Base-by-base conservation (phyloP, 1,140 invertebrate genomes). In the Drosophila pruinosa region DNA sequence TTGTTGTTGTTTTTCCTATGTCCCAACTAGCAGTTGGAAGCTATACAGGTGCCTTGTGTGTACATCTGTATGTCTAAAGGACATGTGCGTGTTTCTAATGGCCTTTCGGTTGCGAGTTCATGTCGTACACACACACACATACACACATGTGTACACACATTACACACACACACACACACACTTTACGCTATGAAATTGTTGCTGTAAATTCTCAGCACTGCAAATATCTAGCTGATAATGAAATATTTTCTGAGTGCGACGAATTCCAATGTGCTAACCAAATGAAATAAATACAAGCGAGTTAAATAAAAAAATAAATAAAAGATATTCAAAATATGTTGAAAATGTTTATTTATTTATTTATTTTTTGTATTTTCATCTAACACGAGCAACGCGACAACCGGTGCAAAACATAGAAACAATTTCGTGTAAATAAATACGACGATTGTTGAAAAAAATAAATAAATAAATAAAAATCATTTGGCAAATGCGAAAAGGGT, bases 251-350 rank as follows among this genome's bases (percentile, higher is more conserved):
- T 17, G 8, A 22, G 41, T 14, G 24, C 8, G 7, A 39, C 31
- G 47, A 70, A 70, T 70, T 64, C 64, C 64, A 36, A 52, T 8
- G 26, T n/a, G 6, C 4, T 21, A 58, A 47, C 38, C 26, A 59
- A 72, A 52, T 53, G 39, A 68, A 69, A 68, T 61, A 69, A 53
- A 69, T 45, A 21, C 15, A 52, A 38, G 24, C 26, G 39, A 61
- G 17, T 12, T 26, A 47, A 39, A 47, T 17, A 45, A 10, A 22
- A 31, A 48, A 3, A 36, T 8, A 54, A 15, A 24, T 5, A 38
- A 47, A 48, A 39, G 24, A 53, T 82, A 72, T 72, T 76, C 34
- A 58, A 72, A 76, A 65, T 72, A 72, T 82, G 77, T 72, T 62
- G 14, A 72, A 57, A 80, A 78, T 75, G 56, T 79, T 79, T 47